Evolutionary conservation across 2,797 vertebrate species (phyloP).

Genomic region (Muraenolepis orangiensis): DNA sequence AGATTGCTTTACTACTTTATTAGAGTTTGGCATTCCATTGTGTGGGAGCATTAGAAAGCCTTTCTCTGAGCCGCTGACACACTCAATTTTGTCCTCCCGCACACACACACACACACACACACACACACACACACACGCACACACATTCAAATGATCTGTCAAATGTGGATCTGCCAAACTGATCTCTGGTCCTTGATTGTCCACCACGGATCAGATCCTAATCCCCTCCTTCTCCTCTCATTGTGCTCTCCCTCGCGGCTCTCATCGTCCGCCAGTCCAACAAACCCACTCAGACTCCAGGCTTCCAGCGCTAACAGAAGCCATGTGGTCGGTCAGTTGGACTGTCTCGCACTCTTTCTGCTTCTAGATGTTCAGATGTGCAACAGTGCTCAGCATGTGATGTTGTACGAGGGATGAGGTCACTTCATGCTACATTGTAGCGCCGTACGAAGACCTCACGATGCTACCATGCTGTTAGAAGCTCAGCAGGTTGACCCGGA

Average conservation of each 20-base stretch:
- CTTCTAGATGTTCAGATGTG: conserved; percentile 50
- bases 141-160: conserved; percentile 11
- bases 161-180: conserved; percentile 16
- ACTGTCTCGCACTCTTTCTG: conserved; percentile 47
- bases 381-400: not conserved
- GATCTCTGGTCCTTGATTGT: conserved; percentile 13
- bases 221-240: not conserved
- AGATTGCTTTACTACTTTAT: conserved; percentile 7
- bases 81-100: conserved; percentile 4
- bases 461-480: not conserved
- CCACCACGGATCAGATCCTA: conserved; percentile 17
- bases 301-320: conserved; percentile 44
- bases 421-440: not conserved
- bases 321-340: conserved; percentile 58
- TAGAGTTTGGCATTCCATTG: not conserved
- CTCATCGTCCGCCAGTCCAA: conserved; percentile 38
- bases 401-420: not conserved
- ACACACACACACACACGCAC: no score
- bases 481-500: not conserved
- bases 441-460: not conserved
- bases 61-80: conserved; percentile 13
- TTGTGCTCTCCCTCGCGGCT: not conserved
- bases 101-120: no score
- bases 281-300: conserved; percentile 16
- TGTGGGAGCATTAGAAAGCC: conserved; percentile 6